phyloP scores from a whole-genome alignment of 2,888 invertebrate genomes.

The Sesia bembeciformis region DNA sequence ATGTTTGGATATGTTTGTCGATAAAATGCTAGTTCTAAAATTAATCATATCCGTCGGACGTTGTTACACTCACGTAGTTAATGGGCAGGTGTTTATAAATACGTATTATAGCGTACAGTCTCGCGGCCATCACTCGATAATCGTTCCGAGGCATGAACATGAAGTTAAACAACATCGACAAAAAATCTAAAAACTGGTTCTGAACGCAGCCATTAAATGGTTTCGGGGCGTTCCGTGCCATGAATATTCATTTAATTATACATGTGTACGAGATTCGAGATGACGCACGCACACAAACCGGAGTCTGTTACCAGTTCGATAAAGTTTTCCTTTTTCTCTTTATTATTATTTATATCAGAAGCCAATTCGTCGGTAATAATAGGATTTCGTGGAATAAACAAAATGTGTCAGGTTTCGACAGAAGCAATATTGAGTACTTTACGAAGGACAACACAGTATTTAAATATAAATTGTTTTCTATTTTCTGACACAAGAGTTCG shows the following conservation, averaged over 20 bases:
- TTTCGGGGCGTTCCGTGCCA: conserved; percentile 44
- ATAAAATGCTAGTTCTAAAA: conserved; percentile 41
- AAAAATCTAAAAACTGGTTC: conserved; percentile 52
- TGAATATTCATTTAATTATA: conserved; percentile 61
- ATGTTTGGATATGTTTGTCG: conserved; percentile 12
- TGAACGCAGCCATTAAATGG: conserved; percentile 43
- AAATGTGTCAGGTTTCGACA: too few species aligned
- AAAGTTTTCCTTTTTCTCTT: conserved; percentile 26
- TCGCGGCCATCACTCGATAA: conserved; percentile 42
- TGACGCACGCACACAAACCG: conserved; percentile 43
- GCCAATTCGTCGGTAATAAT: background rate
- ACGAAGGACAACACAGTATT: too few species aligned
- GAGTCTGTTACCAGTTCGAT: conserved; percentile 31
- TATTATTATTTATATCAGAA: conserved; percentile 33
- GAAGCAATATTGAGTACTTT: too few species aligned
- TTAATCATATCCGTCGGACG: conserved; percentile 47
- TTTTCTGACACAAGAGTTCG: too few species aligned
- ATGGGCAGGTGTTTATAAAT: conserved; percentile 50
- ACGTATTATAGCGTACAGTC: conserved; percentile 37
- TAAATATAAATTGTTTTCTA: too few species aligned
- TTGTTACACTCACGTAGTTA: conserved; percentile 33
- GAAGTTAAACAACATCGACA: conserved; percentile 48
- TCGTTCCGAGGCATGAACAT: conserved; percentile 37
- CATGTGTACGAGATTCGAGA: conserved; percentile 38
- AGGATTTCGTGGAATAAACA: too few species aligned